phyloP scores from a whole-genome alignment of 1,140 invertebrate genomes.

The Thaumatotibia leucotreta region DNA sequence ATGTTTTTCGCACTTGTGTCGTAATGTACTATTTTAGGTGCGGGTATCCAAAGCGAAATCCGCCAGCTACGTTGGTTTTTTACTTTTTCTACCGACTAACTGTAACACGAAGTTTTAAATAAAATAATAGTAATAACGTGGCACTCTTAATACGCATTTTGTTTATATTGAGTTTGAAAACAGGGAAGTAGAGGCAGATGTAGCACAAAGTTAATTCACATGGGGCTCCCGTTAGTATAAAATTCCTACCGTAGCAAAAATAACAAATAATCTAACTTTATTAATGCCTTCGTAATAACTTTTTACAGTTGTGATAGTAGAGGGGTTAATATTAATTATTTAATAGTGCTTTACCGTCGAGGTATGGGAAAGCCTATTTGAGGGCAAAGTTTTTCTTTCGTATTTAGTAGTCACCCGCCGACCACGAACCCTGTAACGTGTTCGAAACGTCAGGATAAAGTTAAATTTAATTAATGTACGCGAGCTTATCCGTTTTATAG shows the following conservation, averaged over 20 bases:
- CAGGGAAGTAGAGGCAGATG: background rate
- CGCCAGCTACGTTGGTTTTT: too few species aligned
- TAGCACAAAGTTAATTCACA: background rate
- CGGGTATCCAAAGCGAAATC: too few species aligned
- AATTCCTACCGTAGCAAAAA: background rate
- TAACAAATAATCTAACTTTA: background rate
- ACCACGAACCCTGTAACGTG: too few species aligned
- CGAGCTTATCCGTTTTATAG: too few species aligned
- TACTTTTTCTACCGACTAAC: background rate
- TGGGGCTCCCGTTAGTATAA: background rate
- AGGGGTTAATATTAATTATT: background rate
- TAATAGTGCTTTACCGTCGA: too few species aligned
- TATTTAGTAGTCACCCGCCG: too few species aligned
- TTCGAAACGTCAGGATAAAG: too few species aligned
- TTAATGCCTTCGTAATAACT: background rate
- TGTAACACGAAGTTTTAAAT: background rate
- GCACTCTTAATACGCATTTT: background rate
- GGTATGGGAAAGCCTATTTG: too few species aligned
- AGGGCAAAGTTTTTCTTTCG: too few species aligned
- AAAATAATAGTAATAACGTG: background rate
- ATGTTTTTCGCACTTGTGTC: too few species aligned
- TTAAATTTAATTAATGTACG: too few species aligned
- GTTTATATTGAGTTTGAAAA: background rate
- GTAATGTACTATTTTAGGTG: too few species aligned
- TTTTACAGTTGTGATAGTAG: background rate